These are phyloP conservation scores for Heterohyrax brucei DNA, from an alignment of 2,797 vertebrate genomes.

Conservation along the genomic window DNA sequence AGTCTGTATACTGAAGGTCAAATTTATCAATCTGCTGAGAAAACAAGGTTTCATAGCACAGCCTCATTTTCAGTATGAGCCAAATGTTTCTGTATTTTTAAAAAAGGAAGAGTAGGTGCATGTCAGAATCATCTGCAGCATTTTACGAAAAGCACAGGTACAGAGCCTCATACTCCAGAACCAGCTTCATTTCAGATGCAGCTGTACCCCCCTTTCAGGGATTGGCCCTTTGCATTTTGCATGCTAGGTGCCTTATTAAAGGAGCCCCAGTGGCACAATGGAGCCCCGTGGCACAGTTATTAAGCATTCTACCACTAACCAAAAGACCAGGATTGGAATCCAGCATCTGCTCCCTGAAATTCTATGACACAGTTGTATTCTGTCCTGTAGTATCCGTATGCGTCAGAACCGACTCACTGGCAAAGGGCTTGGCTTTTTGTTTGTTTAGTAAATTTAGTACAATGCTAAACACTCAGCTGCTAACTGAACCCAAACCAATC, in stretches of 20 bases:
- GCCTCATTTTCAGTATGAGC: not conserved
- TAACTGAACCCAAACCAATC: too few relatives aligned
- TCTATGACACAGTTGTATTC: too few relatives aligned
- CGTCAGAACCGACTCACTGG: too few relatives aligned
- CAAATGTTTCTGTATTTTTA: constrained; percentile 29
- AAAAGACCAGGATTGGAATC: too few relatives aligned
- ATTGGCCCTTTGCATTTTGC: not conserved
- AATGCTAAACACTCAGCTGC: too few relatives aligned
- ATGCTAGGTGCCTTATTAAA: not conserved
- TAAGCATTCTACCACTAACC: too few relatives aligned
- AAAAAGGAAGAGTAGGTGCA: not conserved
- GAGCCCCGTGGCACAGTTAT: too few relatives aligned
- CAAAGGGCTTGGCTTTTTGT: too few relatives aligned
- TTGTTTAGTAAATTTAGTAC: too few relatives aligned
- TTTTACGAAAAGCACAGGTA: not conserved
- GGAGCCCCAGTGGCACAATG: not conserved
- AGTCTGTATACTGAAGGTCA: constrained; percentile 1
- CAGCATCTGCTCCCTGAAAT: too few relatives aligned
- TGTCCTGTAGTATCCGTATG: too few relatives aligned
- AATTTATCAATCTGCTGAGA: constrained; percentile 11
- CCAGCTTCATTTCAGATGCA: not conserved
- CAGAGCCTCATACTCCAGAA: not conserved
- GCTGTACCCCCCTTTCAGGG: accelerated
- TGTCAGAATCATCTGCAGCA: not conserved
- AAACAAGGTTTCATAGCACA: constrained; percentile 9